Evolutionary conservation across 2,797 vertebrate species (phyloP).

Genomic region (Cirrhinus molitorella): DNA sequence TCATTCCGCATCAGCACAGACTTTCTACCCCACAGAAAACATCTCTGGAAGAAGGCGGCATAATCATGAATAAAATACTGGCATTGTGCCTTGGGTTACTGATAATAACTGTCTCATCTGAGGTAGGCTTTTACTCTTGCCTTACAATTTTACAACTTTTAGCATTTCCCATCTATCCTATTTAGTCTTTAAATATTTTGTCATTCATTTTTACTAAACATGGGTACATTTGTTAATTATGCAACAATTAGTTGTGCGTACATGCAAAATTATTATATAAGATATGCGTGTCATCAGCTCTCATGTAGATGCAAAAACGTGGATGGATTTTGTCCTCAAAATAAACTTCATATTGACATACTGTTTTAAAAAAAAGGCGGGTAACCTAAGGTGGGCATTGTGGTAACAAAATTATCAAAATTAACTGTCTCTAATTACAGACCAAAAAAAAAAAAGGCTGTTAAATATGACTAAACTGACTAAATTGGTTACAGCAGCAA

Average conservation of each 20-base stretch:
- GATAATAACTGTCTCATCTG: slow-evolving; percentile 64
- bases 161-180: background rate
- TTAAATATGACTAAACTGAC: background rate
- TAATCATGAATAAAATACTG: slow-evolving; percentile 60
- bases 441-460: no score
- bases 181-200: background rate
- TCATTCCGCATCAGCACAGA: accelerated
- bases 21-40: background rate
- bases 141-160: background rate
- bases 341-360: background rate
- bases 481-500: background rate
- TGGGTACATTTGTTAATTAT: background rate
- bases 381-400: background rate
- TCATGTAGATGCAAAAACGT: background rate
- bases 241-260: background rate
- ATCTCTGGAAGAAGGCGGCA: background rate
- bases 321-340: background rate
- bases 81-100: slow-evolving; percentile 60
- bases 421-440: background rate
- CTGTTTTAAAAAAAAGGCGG: no score
- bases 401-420: background rate
- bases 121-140: slow-evolving; percentile 48
- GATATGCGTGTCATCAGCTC: background rate
- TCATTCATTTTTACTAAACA: background rate
- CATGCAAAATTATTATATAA: background rate